phyloP scores from a whole-genome alignment of 23 tunicate genomes.

The Diplosoma virens region DNA sequence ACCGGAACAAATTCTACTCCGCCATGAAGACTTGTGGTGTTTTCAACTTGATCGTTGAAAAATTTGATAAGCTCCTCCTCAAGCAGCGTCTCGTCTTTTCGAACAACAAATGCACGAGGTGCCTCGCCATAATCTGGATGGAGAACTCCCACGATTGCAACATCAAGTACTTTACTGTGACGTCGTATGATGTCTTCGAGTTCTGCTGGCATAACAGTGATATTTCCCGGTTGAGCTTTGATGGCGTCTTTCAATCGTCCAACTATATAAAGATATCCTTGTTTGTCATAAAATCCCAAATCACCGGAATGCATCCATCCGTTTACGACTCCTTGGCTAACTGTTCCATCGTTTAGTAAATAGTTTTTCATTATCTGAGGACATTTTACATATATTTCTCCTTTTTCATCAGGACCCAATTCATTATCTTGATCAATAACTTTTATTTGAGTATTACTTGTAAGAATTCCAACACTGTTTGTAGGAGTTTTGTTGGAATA shows the following conservation, averaged over 20 bases:
- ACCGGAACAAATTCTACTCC: constrained; percentile 59
- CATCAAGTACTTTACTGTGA: constrained; percentile 68
- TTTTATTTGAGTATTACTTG: not conserved
- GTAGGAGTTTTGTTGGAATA: not conserved
- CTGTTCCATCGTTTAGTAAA: constrained; percentile 47
- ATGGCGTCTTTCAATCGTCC: constrained; percentile 83
- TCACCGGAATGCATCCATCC: constrained; percentile 96
- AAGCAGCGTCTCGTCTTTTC: constrained; percentile 35
- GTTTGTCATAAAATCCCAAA: constrained; percentile 81
- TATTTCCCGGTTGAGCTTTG: constrained; percentile 27
- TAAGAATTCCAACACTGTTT: not conserved
- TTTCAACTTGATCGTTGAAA: constrained; percentile 40
- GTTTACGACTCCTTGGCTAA: constrained; percentile 36
- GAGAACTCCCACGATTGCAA: constrained; percentile 80
- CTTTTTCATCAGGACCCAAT: constrained; percentile 47
- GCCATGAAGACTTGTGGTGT: constrained; percentile 42
- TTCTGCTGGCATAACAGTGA: constrained; percentile 84
- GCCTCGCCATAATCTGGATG: constrained; percentile 78
- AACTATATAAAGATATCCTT: constrained; percentile 55
- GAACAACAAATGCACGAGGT: constrained; percentile 82
- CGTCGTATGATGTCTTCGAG: constrained; percentile 59
- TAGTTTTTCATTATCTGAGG: constrained; percentile 91
- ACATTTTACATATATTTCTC: constrained; percentile 75
- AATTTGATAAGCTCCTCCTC: constrained; percentile 51
- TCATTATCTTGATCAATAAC: constrained; percentile 43